These are phyloP conservation scores for Loxodonta africana DNA, from an alignment of 2,113 vertebrate genomes.

Conservation along the genomic window DNA sequence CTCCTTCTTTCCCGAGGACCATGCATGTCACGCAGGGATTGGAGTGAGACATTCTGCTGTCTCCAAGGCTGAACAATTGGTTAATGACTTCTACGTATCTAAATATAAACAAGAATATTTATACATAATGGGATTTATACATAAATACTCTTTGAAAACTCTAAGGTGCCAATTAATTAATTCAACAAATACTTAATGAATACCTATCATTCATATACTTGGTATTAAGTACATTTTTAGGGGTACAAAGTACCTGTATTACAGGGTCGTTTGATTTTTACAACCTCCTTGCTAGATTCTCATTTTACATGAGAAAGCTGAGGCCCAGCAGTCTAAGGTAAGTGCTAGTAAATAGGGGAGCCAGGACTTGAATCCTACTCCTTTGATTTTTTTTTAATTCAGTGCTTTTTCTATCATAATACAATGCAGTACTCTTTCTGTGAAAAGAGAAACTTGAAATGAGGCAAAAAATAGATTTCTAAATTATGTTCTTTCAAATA, in stretches of 20 bases:
- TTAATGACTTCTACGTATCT: not conserved
- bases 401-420: slow-evolving; percentile 37
- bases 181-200: not conserved
- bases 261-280: slow-evolving; percentile 26
- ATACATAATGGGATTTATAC: no score
- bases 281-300: not conserved
- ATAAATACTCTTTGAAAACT: no score
- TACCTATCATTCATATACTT: not conserved
- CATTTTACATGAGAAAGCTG: not conserved
- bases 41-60: not conserved
- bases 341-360: not conserved
- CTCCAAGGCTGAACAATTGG: not conserved
- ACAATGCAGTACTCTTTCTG: not conserved
- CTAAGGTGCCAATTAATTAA: not conserved
- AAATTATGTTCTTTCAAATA: slow-evolving; percentile 46
- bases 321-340: not conserved
- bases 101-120: no score
- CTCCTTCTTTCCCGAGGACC: not conserved
- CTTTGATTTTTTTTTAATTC: slow-evolving; percentile 26
- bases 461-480: slow-evolving; percentile 45
- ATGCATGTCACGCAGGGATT: not conserved
- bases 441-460: slow-evolving; percentile 38
- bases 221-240: not conserved
- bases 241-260: not conserved
- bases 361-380: not conserved